These are phyloP conservation scores for Allygus modestus DNA, from an alignment of 2,888 invertebrate genomes.

Conservation along the genomic window DNA sequence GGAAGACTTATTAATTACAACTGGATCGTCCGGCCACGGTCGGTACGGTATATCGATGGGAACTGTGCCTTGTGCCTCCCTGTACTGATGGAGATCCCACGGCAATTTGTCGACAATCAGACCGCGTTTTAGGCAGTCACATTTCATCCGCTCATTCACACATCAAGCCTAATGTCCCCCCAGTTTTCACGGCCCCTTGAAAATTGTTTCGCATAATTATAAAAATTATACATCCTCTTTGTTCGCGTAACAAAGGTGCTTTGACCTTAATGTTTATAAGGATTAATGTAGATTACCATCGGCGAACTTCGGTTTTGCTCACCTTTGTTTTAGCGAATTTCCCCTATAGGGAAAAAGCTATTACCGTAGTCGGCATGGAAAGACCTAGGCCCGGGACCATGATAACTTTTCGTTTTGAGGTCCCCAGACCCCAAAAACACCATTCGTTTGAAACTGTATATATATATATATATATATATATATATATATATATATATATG, in stretches of 20 bases:
- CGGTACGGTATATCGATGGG: background rate
- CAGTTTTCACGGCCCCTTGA: background rate
- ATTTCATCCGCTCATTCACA: conserved; percentile 22
- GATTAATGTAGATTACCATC: too few relatives aligned
- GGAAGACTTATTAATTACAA: background rate
- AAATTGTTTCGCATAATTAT: conserved; percentile 18
- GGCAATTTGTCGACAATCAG: conserved; percentile 18
- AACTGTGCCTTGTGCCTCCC: background rate
- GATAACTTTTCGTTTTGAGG: too few relatives aligned
- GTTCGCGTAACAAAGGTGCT: background rate
- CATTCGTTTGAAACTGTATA: too few relatives aligned
- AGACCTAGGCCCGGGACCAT: too few relatives aligned
- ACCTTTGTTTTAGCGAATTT: too few relatives aligned
- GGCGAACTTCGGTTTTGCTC: too few relatives aligned
- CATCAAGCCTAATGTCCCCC: conserved; percentile 19
- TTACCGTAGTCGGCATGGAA: too few relatives aligned
- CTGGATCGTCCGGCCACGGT: background rate
- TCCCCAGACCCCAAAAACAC: too few relatives aligned
- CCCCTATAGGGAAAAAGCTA: too few relatives aligned
- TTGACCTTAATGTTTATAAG: background rate
- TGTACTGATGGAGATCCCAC: background rate
- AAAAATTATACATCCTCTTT: background rate
- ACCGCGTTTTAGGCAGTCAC: conserved; percentile 16
- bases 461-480: background rate
- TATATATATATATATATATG: too few relatives aligned